phyloP scores from a whole-genome alignment of 2,797 vertebrate genomes.

The Serranus cabrilla region DNA sequence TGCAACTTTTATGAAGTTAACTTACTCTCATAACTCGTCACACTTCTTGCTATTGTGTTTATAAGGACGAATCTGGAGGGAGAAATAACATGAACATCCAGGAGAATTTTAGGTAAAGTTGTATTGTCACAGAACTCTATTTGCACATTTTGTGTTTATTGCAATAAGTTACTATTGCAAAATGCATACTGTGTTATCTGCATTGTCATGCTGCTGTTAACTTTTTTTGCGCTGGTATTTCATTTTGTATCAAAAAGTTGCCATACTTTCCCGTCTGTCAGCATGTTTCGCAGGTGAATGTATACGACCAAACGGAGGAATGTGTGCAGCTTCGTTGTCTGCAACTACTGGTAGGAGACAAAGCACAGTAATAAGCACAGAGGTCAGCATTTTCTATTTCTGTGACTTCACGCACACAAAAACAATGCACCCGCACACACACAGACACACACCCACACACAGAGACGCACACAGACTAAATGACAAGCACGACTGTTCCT shows the following conservation, averaged over 20 bases:
- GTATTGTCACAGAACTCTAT: conserved; percentile 1
- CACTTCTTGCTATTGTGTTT: neutral
- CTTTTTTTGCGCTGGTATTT: conserved; percentile 52
- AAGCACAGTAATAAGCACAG: conserved; percentile 64
- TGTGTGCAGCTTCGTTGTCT: conserved; percentile 54
- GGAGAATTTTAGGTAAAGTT: neutral
- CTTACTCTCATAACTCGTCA: too few species aligned
- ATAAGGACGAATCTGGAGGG: neutral
- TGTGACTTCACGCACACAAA: conserved; percentile 30
- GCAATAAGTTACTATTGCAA: conserved; percentile 12
- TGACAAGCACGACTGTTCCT: conserved; percentile 49
- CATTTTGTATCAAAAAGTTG: conserved; percentile 47
- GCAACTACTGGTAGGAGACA: conserved; percentile 61
- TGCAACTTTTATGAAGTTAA: too few species aligned
- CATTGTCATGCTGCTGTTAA: conserved; percentile 23
- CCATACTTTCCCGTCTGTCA: conserved; percentile 60
- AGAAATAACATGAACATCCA: neutral
- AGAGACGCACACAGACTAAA: conserved; percentile 33
- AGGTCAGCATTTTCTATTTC: conserved; percentile 78
- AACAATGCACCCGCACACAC: neutral
- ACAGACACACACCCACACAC: conserved; percentile 19
- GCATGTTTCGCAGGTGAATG: conserved; percentile 67
- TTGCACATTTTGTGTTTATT: conserved; percentile 2
- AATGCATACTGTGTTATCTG: conserved; percentile 38
- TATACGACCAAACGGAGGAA: conserved; percentile 49